phyloP scores from a whole-genome alignment of 2,797 vertebrate species.

The Enteromius anoplus region DNA sequence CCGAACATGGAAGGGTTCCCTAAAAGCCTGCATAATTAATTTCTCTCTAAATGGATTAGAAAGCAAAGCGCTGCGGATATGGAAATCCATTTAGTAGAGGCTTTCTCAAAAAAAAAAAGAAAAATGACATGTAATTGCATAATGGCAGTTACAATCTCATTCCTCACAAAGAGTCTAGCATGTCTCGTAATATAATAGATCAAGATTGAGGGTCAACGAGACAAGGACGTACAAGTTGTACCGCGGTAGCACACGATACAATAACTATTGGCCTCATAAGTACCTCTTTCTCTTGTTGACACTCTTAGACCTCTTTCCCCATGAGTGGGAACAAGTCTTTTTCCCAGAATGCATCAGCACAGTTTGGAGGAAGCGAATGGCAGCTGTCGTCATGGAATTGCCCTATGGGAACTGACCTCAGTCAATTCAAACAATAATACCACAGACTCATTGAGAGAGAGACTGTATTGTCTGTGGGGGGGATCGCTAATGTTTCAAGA shows the following conservation, averaged over 20 bases:
- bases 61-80: constrained; percentile 61
- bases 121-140: constrained; percentile 77
- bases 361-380: constrained; percentile 59
- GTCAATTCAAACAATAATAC: constrained; percentile 64
- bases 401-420: constrained; percentile 64
- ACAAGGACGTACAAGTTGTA: constrained; percentile 37
- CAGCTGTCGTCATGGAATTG: constrained; percentile 61
- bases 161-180: constrained; percentile 60
- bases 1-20: constrained; percentile 64
- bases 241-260: constrained; percentile 39
- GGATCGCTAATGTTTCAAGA: constrained; percentile 18
- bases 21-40: constrained; percentile 72
- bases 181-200: neutral
- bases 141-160: constrained; percentile 72
- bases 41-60: constrained; percentile 72
- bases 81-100: constrained; percentile 70
- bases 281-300: constrained; percentile 48
- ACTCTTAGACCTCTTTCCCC: constrained; percentile 47
- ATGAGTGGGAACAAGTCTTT: constrained; percentile 55
- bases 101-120: constrained; percentile 62
- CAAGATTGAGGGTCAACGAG: constrained; percentile 24
- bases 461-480: constrained; percentile 46
- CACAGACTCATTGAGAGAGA: constrained; percentile 39
- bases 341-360: constrained; percentile 58
- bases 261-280: constrained; percentile 52